phyloP scores from a whole-genome alignment of 2,888 invertebrate species.

The Lithosia quadra region DNA sequence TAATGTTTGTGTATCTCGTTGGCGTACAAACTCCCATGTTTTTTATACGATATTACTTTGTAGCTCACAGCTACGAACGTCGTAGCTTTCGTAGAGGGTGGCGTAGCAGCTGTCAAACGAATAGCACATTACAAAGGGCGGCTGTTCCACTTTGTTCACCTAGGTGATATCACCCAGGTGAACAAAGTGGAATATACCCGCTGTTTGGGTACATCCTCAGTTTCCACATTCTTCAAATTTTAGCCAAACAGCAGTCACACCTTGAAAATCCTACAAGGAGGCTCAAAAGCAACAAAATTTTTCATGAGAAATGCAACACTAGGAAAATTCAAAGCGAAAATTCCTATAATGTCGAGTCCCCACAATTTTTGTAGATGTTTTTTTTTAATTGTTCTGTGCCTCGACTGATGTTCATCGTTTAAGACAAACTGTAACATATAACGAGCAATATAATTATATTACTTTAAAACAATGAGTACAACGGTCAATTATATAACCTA shows the following conservation, averaged over 20 bases:
- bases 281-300: too few relatives aligned
- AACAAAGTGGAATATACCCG: too few relatives aligned
- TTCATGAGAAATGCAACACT: background rate
- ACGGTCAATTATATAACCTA: background rate
- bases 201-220: background rate
- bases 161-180: too few relatives aligned
- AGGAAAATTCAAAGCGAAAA: too few relatives aligned
- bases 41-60: background rate
- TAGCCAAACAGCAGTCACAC: too few relatives aligned
- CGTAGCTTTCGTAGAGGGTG: constrained; percentile 9
- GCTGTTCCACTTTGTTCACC: too few relatives aligned
- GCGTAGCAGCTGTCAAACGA: constrained; percentile 15
- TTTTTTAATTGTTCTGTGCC: background rate
- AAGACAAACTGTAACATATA: too few relatives aligned
- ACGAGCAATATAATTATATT: too few relatives aligned
- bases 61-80: constrained; percentile 6
- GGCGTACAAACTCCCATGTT: background rate
- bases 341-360: too few relatives aligned
- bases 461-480: background rate
- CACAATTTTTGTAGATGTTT: too few relatives aligned
- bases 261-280: too few relatives aligned
- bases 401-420: background rate
- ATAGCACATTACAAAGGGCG: constrained; percentile 7
- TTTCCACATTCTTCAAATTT: too few relatives aligned
- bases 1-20: constrained; percentile 2